Base-by-base conservation (phyloP, 2,113 vertebrate species). In the Nyctereutes procyonoides region DNA sequence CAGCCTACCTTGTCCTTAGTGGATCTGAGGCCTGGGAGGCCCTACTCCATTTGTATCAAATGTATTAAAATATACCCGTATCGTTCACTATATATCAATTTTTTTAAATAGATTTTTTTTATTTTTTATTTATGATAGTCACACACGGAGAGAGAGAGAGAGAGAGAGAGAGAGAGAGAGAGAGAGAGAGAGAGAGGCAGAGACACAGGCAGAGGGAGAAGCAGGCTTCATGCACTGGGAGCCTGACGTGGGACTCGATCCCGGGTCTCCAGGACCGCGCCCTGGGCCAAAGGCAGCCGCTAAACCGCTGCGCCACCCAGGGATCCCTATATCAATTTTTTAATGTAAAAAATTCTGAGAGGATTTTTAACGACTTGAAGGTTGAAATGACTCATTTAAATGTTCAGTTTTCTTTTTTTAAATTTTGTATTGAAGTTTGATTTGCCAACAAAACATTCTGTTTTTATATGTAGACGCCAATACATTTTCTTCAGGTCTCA, bases 331-430 rank as follows among this genome's bases (percentile, higher is more conserved):
- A 32, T 26, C 55, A 67, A 60, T 48, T 35, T 81, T 90, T 89
- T 87, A 53, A 86, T 63, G 9, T 48, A 77, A 91, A 95, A 95
- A 77, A 2, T 16, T 58, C 53, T 82, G n/a, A 82, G 94, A 92
- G 63, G 2, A 53, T 77, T 91, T 96, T 53, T 38, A 74, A 79
- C 51, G 8, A 76, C 82, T 87, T 95, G 32, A 80, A 65, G 30
- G 20, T 76, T 28, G 19, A 60, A 95, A 90, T 83, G 58, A 69
- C 69, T 85, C 56, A 85, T 67, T 90, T 63, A 60, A 83, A 88
- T 38, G 8, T n/a, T 95, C 73, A 7, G 6, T 28, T 80, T 89
- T 95, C 24, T 43, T 43, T 43, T 43, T 43, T 7, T 43, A 1
- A 43, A 43, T 43, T 43, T 43, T 43, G 6, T 43, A 43, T 43